Percentiles rank a stretch among this genome's conserved stretches.
These are phyloP conservation scores for Ochlodes sylvanus DNA, from an alignment of 2,888 invertebrate genomes.

Conservation along the genomic window DNA sequence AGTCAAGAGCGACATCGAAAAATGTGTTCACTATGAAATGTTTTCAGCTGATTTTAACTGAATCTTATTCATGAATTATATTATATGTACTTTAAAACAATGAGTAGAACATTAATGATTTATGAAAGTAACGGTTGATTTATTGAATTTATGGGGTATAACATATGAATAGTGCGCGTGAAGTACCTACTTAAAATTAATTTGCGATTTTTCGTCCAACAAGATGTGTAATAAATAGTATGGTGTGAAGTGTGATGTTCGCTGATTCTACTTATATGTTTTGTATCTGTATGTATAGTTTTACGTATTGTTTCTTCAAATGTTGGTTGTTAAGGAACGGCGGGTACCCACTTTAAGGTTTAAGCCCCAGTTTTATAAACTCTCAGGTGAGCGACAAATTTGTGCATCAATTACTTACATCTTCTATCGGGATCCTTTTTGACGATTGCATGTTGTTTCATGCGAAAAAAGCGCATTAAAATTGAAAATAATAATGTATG, in stretches of 20 bases:
- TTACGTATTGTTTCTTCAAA: background rate
- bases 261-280: background rate
- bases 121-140: background rate
- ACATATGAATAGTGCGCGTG: constrained; percentile 18
- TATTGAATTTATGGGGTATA: constrained; percentile 7
- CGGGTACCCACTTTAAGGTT: background rate
- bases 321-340: background rate
- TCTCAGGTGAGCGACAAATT: constrained; percentile 1
- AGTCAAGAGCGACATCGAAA: no score
- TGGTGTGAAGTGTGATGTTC: background rate
- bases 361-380: constrained; percentile 16
- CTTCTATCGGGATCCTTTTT: background rate
- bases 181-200: background rate
- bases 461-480: no score
- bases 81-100: background rate
- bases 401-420: background rate
- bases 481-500: no score
- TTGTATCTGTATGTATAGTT: background rate
- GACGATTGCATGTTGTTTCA: constrained; percentile 11
- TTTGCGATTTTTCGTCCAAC: no score
- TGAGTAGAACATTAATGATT: background rate
- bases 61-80: background rate
- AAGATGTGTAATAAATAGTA: no score
- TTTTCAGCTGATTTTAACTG: no score
- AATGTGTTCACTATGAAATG: no score